These are phyloP conservation scores for Drosophila biarmipes DNA, from an alignment of 1,140 invertebrate genomes.

Conservation along the genomic window DNA sequence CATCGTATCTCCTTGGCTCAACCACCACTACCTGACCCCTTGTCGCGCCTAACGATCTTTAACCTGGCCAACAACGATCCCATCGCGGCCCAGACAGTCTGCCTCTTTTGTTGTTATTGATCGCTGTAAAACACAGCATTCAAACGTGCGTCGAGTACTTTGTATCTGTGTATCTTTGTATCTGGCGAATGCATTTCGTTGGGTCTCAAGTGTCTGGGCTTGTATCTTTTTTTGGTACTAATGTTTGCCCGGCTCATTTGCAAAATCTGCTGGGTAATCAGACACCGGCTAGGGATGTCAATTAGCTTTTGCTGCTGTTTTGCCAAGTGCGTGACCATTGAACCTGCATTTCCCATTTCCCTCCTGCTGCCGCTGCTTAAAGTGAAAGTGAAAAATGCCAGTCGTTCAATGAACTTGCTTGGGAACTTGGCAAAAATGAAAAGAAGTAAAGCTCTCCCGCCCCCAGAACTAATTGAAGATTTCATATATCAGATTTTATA, in stretches of 20 bases:
- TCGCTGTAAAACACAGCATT: slow-evolving; percentile 39
- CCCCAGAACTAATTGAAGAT: slow-evolving; percentile 52
- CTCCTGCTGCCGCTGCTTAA: slow-evolving; percentile 4
- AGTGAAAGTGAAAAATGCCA: slow-evolving; percentile 65
- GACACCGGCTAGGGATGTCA: slow-evolving; percentile 45
- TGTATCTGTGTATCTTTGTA: slow-evolving; percentile 39
- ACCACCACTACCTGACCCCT: slow-evolving; percentile 60
- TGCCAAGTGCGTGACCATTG: slow-evolving; percentile 58
- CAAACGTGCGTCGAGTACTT: slow-evolving; percentile 18
- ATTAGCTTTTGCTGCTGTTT: slow-evolving; percentile 41
- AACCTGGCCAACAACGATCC: slow-evolving; percentile 52
- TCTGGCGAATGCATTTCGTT: slow-evolving; percentile 39
- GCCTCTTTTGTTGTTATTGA: slow-evolving; percentile 61
- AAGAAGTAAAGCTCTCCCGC: slow-evolving; percentile 3
- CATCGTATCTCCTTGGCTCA: slow-evolving; percentile 12
- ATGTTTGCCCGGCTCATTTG: slow-evolving; percentile 61
- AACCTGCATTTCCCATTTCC: slow-evolving; percentile 49
- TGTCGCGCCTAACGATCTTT: slow-evolving; percentile 82
- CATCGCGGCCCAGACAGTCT: slow-evolving; percentile 37
- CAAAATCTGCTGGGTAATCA: slow-evolving; percentile 64
- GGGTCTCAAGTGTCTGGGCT: slow-evolving; percentile 13
- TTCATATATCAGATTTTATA: slow-evolving; percentile 43
- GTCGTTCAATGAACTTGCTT: slow-evolving; percentile 31
- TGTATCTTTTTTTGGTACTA: slow-evolving; percentile 21
- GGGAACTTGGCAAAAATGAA: slow-evolving; percentile 8